These are phyloP conservation scores for Ophion ellenae DNA, from an alignment of 2,888 invertebrate genomes.

Conservation along the genomic window DNA sequence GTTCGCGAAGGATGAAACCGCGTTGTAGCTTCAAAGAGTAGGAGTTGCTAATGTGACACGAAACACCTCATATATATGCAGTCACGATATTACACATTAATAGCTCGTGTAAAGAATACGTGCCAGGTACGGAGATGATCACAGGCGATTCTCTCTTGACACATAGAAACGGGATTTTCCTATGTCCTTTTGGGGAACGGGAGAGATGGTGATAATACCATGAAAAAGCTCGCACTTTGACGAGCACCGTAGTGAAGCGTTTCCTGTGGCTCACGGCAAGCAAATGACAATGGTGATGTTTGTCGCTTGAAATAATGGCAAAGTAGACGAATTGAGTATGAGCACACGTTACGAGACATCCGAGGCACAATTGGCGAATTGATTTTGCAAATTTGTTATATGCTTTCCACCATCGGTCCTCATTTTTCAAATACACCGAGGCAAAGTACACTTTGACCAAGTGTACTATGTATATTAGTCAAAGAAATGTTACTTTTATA, in stretches of 20 bases:
- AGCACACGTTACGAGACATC: background rate
- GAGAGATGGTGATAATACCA: background rate
- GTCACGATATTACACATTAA: background rate
- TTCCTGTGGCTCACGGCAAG: background rate
- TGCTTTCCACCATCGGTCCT: background rate
- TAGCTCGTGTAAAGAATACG: conserved; percentile 34
- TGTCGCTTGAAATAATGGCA: background rate
- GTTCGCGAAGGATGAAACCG: background rate
- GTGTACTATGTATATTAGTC: background rate
- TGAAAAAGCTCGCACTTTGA: background rate
- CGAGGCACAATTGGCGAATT: too few relatives aligned
- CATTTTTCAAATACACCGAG: background rate
- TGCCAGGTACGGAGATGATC: conserved; percentile 13
- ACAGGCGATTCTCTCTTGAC: conserved; percentile 16
- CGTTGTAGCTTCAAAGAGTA: background rate
- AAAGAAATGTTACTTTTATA: background rate
- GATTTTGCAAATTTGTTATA: background rate
- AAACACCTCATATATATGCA: conserved; percentile 10
- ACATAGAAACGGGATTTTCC: conserved; percentile 32
- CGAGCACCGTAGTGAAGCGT: background rate
- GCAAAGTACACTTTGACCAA: background rate
- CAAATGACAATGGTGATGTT: background rate
- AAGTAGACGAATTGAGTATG: background rate
- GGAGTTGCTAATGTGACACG: background rate
- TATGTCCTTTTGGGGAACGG: background rate